Percentiles rank a stretch among this genome's conserved stretches.
Evolutionary conservation across 2,888 invertebrate genomes (phyloP).

Genomic region (Scaptomyza polygonia): DNA sequence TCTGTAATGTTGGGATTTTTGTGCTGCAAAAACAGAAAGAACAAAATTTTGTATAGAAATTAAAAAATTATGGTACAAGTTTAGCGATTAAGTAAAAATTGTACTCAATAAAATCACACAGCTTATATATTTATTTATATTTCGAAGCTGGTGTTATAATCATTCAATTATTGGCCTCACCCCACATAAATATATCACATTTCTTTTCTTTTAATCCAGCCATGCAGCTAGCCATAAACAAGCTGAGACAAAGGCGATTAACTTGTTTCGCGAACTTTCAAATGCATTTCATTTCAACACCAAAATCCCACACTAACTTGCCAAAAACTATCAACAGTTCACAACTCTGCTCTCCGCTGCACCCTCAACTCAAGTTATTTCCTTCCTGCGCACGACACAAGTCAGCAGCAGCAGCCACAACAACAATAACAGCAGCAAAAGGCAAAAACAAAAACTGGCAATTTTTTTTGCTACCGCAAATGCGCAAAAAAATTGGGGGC

Average conservation of each 20-base stretch:
- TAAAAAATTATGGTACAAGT: not conserved
- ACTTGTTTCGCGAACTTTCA: conserved; percentile 74
- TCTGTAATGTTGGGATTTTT: conserved; percentile 17
- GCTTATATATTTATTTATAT: conserved; percentile 5
- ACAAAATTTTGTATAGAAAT: not conserved
- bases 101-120: not conserved
- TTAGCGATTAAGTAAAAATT: not conserved
- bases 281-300: conserved; percentile 62
- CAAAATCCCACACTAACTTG: conserved; percentile 57
- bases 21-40: conserved; percentile 18
- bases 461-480: conserved; percentile 62
- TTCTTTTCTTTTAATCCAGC: conserved; percentile 34
- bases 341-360: conserved; percentile 1
- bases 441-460: conserved; percentile 34
- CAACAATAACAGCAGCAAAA: conserved; percentile 31
- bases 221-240: conserved; percentile 36
- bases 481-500: conserved; percentile 36
- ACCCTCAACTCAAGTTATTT: conserved; percentile 50
- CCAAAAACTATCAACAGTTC: conserved; percentile 47
- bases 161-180: conserved; percentile 26
- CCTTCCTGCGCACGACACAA: conserved; percentile 67
- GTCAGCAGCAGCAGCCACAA: conserved; percentile 24
- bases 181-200: conserved; percentile 33
- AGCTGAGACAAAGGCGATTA: conserved; percentile 60
- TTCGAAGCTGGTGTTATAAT: conserved; percentile 5